A percentile compares a stretch with the other conserved stretches of the same genome.
These are phyloP conservation scores for Epizoanthus ramosus DNA, from an alignment of 92 coral and sea anemone genomes.

Conservation along the genomic window DNA sequence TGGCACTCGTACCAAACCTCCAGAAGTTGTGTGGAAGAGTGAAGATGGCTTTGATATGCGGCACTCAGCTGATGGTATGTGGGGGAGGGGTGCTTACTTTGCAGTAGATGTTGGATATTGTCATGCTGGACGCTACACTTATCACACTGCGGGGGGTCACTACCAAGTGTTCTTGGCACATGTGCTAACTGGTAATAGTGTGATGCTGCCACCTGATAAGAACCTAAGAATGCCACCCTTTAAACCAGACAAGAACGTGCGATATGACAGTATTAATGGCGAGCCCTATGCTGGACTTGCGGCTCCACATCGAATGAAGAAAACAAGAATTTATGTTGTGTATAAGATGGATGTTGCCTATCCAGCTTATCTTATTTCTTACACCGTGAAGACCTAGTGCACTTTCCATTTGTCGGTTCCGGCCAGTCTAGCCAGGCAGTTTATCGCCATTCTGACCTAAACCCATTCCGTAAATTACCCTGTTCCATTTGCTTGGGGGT, in stretches of 20 bases:
- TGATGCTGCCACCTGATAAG: constrained; percentile 43
- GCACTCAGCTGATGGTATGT: constrained; percentile 73
- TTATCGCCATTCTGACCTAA: too few relatives aligned
- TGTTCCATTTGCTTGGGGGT: too few relatives aligned
- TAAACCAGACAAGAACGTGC: constrained; percentile 53
- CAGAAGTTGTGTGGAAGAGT: constrained; percentile 68
- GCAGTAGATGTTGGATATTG: constrained; percentile 76
- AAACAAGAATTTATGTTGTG: constrained; percentile 58
- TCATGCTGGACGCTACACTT: constrained; percentile 45
- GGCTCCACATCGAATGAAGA: too few relatives aligned
- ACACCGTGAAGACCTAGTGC: constrained; percentile 29
- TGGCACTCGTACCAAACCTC: constrained; percentile 66
- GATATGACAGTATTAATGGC: constrained; percentile 78
- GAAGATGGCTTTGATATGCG: constrained; percentile 94
- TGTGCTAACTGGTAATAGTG: constrained; percentile 76
- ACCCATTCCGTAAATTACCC: too few relatives aligned
- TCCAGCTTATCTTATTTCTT: constrained; percentile 77
- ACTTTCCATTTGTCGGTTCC: too few relatives aligned
- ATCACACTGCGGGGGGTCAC: neutral
- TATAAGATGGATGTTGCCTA: constrained; percentile 82
- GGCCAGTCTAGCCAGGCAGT: too few relatives aligned
- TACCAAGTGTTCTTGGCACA: constrained; percentile 76
- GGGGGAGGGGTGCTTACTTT: constrained; percentile 86
- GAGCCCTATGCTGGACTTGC: constrained; percentile 33
- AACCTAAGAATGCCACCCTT: constrained; percentile 63